phyloP scores from a whole-genome alignment of 1,140 invertebrate species.

The Procambarus clarkii region DNA sequence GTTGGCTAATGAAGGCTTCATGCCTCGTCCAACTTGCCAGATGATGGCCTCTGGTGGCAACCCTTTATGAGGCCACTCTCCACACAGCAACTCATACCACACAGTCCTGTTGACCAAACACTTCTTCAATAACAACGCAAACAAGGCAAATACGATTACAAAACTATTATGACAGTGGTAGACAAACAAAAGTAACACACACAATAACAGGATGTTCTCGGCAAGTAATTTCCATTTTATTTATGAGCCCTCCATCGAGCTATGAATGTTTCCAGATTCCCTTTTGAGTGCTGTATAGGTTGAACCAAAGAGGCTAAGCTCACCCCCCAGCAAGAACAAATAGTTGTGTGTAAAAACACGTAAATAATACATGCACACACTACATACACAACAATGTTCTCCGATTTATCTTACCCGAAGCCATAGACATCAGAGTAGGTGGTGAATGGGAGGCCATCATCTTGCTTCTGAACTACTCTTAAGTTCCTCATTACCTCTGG shows the following conservation, averaged over 20 bases:
- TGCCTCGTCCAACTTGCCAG: constrained; percentile 97
- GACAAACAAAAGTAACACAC: too few species aligned
- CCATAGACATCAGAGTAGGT: constrained; percentile 96
- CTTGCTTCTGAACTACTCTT: constrained; percentile 82
- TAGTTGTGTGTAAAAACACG: too few species aligned
- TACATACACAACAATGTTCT: not conserved
- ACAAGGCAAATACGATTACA: too few species aligned
- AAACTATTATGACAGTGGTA: too few species aligned
- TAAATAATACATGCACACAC: too few species aligned
- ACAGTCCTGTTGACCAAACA: constrained; percentile 86
- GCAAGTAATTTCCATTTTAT: too few species aligned
- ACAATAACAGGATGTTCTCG: too few species aligned
- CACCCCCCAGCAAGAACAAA: not conserved
- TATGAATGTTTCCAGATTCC: not conserved
- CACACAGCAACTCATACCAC: constrained; percentile 98
- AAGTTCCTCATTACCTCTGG: constrained; percentile 94
- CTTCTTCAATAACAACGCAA: not conserved
- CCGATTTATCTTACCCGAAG: constrained; percentile 86
- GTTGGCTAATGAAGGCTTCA: constrained; percentile 96
- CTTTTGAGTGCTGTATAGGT: too few species aligned
- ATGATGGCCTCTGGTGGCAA: constrained; percentile 96
- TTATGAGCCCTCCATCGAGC: too few species aligned
- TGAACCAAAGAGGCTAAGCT: too few species aligned
- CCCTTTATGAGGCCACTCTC: constrained; percentile 96
- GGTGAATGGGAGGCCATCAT: constrained; percentile 93